Percentiles rank a stretch among this genome's conserved stretches.
Evolutionary conservation across 2,888 invertebrate genomes (phyloP).

Genomic region (Heteromyza rotundicornis): DNA sequence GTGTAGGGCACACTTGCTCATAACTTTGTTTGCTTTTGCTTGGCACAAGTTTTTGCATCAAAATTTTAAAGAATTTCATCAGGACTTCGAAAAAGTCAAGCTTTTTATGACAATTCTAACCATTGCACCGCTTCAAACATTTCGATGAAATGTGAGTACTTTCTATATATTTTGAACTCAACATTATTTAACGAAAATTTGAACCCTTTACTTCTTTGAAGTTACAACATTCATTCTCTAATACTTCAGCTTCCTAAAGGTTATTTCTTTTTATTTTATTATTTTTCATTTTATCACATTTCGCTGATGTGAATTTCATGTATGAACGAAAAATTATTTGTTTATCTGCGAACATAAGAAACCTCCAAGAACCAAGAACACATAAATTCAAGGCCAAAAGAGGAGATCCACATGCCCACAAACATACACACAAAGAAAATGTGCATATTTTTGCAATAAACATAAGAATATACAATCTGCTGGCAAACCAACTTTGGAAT

Average conservation of each 20-base stretch:
- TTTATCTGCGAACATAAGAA: constrained; percentile 5
- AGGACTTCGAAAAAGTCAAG: too few species aligned
- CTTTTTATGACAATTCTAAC: too few species aligned
- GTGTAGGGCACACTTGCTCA: too few species aligned
- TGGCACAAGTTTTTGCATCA: too few species aligned
- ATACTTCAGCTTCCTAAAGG: background rate
- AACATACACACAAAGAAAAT: constrained; percentile 26
- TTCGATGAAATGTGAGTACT: background rate
- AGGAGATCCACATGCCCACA: constrained; percentile 16
- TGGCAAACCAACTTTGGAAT: background rate
- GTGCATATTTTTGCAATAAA: constrained; percentile 41
- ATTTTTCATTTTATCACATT: background rate
- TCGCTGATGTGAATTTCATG: constrained; percentile 19
- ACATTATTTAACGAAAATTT: background rate
- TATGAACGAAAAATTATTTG: constrained; percentile 11
- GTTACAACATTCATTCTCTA: too few species aligned
- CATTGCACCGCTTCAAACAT: background rate
- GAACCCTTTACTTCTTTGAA: too few species aligned
- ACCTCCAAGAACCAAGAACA: constrained; percentile 10
- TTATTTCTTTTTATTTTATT: background rate
- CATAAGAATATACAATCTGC: constrained; percentile 34
- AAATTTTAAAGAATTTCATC: too few species aligned
- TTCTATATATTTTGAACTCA: too few species aligned
- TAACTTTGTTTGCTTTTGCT: too few species aligned
- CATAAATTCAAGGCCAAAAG: constrained; percentile 36